A percentile compares a stretch with the other conserved stretches of the same genome.
phyloP scores from a whole-genome alignment of 2,797 vertebrate species.

The Anguilla marmorata region DNA sequence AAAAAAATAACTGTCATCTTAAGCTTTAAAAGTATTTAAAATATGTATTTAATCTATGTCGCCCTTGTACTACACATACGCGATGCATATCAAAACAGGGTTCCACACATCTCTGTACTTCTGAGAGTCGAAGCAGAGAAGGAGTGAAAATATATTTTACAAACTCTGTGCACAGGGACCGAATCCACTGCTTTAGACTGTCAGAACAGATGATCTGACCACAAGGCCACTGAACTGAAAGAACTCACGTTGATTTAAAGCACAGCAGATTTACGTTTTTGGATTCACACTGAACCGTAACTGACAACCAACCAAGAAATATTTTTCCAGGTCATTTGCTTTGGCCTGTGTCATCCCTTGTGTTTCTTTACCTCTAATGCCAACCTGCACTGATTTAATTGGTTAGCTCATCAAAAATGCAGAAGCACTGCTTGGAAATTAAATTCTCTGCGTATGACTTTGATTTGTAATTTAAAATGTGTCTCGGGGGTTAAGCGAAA shows the following conservation, averaged over 20 bases:
- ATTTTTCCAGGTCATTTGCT: background rate
- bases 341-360: background rate
- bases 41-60: background rate
- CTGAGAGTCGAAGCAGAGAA: background rate
- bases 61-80: background rate
- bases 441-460: slow-evolving; percentile 35
- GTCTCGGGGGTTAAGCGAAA: slow-evolving; percentile 19
- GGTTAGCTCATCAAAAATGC: background rate
- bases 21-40: background rate
- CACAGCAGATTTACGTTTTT: background rate
- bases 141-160: background rate
- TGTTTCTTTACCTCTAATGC: background rate
- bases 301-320: background rate
- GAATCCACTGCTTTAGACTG: background rate
- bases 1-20: background rate
- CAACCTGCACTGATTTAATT: background rate
- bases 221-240: background rate
- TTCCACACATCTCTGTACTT: background rate
- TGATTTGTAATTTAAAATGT: slow-evolving; percentile 28
- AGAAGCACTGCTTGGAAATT: slow-evolving; percentile 18
- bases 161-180: background rate
- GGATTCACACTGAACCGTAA: background rate
- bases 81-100: background rate
- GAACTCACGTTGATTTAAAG: background rate
- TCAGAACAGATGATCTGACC: background rate